Evolutionary conservation across 2,113 vertebrate genomes (phyloP).

Genomic region (Murina feae): DNA sequence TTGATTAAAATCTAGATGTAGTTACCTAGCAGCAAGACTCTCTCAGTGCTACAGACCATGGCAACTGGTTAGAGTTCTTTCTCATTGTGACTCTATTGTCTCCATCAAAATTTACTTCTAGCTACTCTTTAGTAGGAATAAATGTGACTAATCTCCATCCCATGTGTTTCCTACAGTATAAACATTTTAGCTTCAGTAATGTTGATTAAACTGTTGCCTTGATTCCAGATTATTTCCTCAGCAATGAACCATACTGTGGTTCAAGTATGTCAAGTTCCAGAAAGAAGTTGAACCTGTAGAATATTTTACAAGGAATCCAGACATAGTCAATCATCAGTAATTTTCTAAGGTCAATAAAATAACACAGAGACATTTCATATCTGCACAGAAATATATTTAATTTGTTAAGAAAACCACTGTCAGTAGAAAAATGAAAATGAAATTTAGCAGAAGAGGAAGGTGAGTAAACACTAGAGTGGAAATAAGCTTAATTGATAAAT

Average conservation of each 20-base stretch:
- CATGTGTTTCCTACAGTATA: background rate
- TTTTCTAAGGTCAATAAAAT: background rate
- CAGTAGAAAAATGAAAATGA: background rate
- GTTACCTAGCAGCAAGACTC: slow-evolving; percentile 17
- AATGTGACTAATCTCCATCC: background rate
- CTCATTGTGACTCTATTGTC: background rate
- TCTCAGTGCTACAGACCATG: background rate
- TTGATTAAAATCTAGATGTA: slow-evolving; percentile 4
- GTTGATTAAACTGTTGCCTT: no score
- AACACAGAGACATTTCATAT: background rate
- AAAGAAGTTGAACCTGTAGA: background rate
- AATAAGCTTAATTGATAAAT: background rate
- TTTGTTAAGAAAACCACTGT: background rate
- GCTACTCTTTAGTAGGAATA: background rate
- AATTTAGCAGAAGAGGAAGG: background rate
- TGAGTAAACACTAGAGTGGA: background rate
- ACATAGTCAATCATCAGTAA: background rate
- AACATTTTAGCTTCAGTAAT: background rate
- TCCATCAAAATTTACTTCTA: background rate
- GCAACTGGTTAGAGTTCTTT: background rate
- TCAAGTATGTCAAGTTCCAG: background rate
- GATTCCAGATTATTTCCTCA: background rate
- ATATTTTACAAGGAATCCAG: background rate
- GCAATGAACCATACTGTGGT: background rate
- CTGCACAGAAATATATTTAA: background rate